A percentile compares a stretch with the other conserved stretches of the same genome.
phyloP scores from a whole-genome alignment of 1,140 invertebrate genomes.

The Pseudomyrmex pallidus region DNA sequence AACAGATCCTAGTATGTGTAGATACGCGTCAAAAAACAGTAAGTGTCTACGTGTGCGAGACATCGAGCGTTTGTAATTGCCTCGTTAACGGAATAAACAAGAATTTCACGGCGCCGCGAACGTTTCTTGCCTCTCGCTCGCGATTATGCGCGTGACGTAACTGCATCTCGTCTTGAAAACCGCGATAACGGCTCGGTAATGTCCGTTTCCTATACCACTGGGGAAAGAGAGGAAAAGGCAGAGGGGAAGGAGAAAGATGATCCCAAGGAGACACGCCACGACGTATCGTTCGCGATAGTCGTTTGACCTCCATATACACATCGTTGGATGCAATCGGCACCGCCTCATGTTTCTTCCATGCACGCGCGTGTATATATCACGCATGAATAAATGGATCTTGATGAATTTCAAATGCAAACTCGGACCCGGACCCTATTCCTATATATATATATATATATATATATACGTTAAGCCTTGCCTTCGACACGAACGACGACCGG shows the following conservation, averaged over 20 bases:
- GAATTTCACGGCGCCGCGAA: conserved; percentile 56
- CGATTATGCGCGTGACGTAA: conserved; percentile 61
- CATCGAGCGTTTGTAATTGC: conserved; percentile 45
- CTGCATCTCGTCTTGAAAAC: conserved; percentile 12
- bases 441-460: too few relatives aligned
- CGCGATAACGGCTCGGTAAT: conserved; percentile 38
- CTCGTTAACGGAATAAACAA: conserved; percentile 57
- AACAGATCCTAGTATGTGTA: background rate
- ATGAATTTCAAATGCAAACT: conserved; percentile 65
- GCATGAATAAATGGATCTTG: conserved; percentile 68
- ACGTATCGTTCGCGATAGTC: background rate
- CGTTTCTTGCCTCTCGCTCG: conserved; percentile 45
- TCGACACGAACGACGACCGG: background rate
- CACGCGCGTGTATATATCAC: conserved; percentile 51
- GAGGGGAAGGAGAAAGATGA: background rate
- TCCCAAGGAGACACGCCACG: background rate
- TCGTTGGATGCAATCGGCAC: conserved; percentile 42
- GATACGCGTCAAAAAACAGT: background rate
- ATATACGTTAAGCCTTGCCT: background rate
- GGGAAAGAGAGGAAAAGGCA: background rate
- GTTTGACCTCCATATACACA: conserved; percentile 60
- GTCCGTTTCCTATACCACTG: conserved; percentile 26
- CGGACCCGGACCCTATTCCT: conserved; percentile 15
- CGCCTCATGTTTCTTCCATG: conserved; percentile 65
- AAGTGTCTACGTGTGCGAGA: background rate